Evolutionary conservation across 2,113 vertebrate genomes (phyloP).

Genomic region (Cheilinus undulatus): DNA sequence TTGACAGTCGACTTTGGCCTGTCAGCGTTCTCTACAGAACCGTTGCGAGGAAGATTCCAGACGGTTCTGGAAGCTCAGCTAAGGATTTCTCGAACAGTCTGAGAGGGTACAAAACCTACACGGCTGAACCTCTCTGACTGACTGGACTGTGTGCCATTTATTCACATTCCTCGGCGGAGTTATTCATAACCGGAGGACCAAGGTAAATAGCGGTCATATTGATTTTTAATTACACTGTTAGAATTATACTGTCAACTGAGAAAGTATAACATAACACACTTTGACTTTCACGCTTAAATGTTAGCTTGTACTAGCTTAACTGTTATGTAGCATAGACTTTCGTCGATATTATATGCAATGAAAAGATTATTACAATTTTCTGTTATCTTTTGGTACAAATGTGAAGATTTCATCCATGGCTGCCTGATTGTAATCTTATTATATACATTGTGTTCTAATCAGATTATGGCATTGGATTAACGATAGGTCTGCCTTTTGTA

Average conservation of each 20-base stretch:
- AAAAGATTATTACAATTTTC: neutral
- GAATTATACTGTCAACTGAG: neutral
- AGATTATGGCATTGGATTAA: neutral
- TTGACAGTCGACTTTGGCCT: conserved; percentile 47
- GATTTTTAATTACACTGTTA: neutral
- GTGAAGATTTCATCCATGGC: neutral
- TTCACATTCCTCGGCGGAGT: fast-evolving
- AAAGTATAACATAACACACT: neutral
- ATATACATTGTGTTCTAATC: neutral
- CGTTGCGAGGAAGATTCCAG: conserved; percentile 71
- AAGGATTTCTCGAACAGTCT: conserved; percentile 74
- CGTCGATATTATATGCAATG: neutral
- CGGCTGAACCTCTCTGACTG: fast-evolving
- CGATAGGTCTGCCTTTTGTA: neutral
- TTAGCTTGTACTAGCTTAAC: neutral
- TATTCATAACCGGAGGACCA: neutral
- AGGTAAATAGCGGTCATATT: conserved; percentile 48
- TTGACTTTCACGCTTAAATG: neutral
- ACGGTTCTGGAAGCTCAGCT: conserved; percentile 74
- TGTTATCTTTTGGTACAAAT: neutral
- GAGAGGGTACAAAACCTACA: conserved; percentile 50
- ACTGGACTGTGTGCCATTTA: fast-evolving
- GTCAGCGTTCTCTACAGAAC: conserved; percentile 17
- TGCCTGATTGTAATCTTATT: neutral
- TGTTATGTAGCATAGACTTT: neutral